These are phyloP conservation scores for Pterostichus niger DNA, from an alignment of 2,888 invertebrate genomes.

Conservation along the genomic window DNA sequence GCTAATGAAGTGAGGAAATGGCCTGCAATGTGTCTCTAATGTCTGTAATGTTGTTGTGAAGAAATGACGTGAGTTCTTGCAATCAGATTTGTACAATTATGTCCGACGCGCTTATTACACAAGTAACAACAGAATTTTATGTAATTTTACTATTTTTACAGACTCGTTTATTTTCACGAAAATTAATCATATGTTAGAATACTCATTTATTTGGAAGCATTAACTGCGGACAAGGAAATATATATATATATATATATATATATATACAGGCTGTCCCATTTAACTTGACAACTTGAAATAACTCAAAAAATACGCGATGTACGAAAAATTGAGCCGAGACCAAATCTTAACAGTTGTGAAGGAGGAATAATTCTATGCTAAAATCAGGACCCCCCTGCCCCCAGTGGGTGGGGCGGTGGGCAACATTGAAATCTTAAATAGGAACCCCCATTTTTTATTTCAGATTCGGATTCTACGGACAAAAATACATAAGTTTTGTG, in stretches of 20 bases:
- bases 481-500: no score
- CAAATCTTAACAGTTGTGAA: no score
- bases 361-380: no score
- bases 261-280: no score
- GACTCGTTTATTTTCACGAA: background rate
- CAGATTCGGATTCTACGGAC: no score
- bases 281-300: no score
- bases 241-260: conserved; percentile 14
- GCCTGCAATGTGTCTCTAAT: conserved; percentile 23
- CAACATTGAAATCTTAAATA: no score
- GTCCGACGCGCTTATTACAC: conserved; percentile 14
- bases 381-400: no score
- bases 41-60: conserved; percentile 39
- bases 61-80: conserved; percentile 33
- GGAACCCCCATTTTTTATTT: no score
- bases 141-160: background rate
- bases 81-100: conserved; percentile 40
- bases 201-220: background rate
- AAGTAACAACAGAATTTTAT: conserved; percentile 1
- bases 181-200: background rate
- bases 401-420: no score
- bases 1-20: conserved; percentile 52
- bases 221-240: background rate
- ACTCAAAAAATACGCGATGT: no score
- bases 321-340: no score